Base-by-base conservation (phyloP, 1,140 invertebrate species). In the Aphelinus certus region DNA sequence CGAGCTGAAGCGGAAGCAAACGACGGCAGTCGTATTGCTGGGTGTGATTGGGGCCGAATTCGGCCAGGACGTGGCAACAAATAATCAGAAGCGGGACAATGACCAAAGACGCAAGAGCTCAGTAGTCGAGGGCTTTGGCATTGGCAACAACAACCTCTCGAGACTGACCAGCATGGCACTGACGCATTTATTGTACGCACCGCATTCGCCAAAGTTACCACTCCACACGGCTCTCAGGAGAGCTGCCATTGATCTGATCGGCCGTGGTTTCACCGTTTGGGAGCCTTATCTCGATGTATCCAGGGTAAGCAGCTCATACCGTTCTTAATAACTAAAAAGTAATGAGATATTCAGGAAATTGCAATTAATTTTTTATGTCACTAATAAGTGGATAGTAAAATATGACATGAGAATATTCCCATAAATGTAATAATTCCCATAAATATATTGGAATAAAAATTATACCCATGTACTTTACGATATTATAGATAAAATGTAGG, bases 21-120 rank as follows among this genome's bases (percentile, higher is more conserved):
- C 97, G 0, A 99, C 97, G 0, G 96, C 98, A 1, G 96, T 99
- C 1, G 96, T 99, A 0, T 87, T 99, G 56, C 85, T 99, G 43
- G 98, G 97, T 1, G 97, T 99, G 0, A 97, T 99, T 71, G 98
- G 98, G 0, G 96, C 97, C 0, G 97, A 99, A 87, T 99, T 99
- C 88, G 97, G 98, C 0, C 96, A 98, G 83, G 97, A 95, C 81
- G 94, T 95, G 61, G 91, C 91, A 9, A 91, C 90, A 42, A 91
- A 92, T 78, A 92, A 91, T 86, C 88, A 90, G 66, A 89, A 88
- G 70, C 89, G 88, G 66, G 90, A 89, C 47, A 88, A 88, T 79
- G 92, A 92, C 71, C 89, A 87, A 71, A 89, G 92, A 68, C 89
- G 94, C 67, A 95, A 95, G 80, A 95, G 93, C 75, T 94, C 93